Evolutionary conservation across 2,888 invertebrate genomes (phyloP), one percentile per base, ranked within the genome.

Genomic region (Aquatica leii): DNA sequence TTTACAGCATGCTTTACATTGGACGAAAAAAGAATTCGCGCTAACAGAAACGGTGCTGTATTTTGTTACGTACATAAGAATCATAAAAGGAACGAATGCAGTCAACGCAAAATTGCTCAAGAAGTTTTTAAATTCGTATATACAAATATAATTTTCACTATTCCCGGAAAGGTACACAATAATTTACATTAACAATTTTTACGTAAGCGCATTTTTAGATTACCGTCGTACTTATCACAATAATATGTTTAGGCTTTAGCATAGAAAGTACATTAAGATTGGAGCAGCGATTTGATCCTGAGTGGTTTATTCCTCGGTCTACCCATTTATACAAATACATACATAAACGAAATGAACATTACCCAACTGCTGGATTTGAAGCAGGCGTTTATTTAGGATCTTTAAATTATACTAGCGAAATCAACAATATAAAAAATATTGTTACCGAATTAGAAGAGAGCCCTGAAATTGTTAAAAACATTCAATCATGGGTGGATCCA

Each of bases 261-360:
- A 82, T 88, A 58, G 82, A 86, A 72, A 87, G 89, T 34, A 82
- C 88, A 51, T 80, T 87, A 55, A 84, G 85, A 69, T 81, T 93
- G 55, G 88, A 91, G 76, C 92, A 93, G 78, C 88, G 89, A 77
- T 93, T 93, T 79, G 92, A 93, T 78, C 90, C 90, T 0, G 85
- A 84, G 57, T 93, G 93, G 93, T 93, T 93, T 75, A 84, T 93
- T 60, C 93, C 93, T 0, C 84, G 87, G 55, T 85, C 85, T 52
- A 88, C 90, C 0, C 89, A 92, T 76, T 86, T 90, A 54, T 86
- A 85, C 69, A 80, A 88, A 56, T 93, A 85, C 78, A 73, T 88
- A 2, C 74, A 81, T 41, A 81, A 83, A n/a, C 82, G 86, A 55
- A 84, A 85, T 53, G 68, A 81, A 59, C 87, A 86, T 73, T 94